Conservation (phyloP, 2,888 invertebrate species). For the Lacanobia wlatinum region DNA sequence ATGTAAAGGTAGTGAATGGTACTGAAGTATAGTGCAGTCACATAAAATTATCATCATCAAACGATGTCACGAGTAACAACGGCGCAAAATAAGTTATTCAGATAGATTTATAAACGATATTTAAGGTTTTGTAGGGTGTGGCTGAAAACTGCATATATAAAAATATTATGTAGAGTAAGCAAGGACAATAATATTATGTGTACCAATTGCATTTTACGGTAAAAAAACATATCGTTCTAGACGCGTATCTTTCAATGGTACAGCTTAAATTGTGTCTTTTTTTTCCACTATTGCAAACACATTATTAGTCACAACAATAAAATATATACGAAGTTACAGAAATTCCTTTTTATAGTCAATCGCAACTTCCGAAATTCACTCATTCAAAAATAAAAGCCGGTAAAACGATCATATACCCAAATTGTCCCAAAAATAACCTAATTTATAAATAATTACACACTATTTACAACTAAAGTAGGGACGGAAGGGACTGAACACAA, state of each 20-base stretch:
- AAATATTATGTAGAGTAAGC: too few species aligned
- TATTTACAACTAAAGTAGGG: slow-evolving; percentile 23
- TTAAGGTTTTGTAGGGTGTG: too few species aligned
- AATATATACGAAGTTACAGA: neutral
- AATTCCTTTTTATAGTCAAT: neutral
- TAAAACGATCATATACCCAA: neutral
- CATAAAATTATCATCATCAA: too few species aligned
- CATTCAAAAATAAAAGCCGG: neutral
- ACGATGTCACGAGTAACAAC: too few species aligned
- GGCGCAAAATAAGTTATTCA: too few species aligned
- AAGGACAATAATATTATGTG: neutral
- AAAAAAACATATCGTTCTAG: too few species aligned
- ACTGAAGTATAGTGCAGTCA: neutral
- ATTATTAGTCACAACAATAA: neutral
- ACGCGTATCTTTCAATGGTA: too few species aligned
- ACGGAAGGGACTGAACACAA: slow-evolving; percentile 28
- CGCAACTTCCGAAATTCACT: neutral
- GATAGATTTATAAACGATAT: too few species aligned
- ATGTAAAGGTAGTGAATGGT: neutral
- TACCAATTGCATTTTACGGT: neutral
- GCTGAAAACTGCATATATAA: too few species aligned
- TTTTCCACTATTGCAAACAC: neutral
- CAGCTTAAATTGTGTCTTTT: too few species aligned
- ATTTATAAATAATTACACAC: slow-evolving; percentile 34
- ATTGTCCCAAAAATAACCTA: neutral